A percentile compares a stretch with the other conserved stretches of the same genome.
Evolutionary conservation across 2,113 vertebrate species (phyloP).

Genomic region (Lamprologus speciosus): DNA sequence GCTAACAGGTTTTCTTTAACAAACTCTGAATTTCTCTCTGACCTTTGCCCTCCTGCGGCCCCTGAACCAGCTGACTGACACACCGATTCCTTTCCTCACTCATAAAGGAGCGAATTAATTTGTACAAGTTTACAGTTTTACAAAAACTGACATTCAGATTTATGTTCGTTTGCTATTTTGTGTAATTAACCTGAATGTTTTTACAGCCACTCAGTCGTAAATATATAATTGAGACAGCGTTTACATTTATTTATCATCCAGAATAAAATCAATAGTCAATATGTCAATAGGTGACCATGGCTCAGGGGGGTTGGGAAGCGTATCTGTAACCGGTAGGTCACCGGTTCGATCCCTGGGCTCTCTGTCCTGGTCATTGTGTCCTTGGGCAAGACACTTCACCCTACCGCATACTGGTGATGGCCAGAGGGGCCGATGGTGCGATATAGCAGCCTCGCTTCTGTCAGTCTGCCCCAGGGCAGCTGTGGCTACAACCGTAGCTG

Average conservation of each 20-base stretch:
- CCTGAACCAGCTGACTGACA: background rate
- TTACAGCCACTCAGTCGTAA: background rate
- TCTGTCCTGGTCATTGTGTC: too few species aligned
- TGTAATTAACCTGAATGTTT: background rate
- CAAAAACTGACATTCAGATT: background rate
- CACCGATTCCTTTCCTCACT: background rate
- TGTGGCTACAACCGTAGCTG: too few species aligned
- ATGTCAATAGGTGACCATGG: too few species aligned
- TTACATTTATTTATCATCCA: background rate
- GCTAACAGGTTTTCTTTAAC: fast-evolving
- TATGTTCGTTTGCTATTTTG: fast-evolving
- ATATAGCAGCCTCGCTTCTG: too few species aligned
- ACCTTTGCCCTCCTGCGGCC: background rate
- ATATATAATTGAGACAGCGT: fast-evolving
- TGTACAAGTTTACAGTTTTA: background rate
- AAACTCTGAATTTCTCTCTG: fast-evolving
- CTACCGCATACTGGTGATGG: too few species aligned
- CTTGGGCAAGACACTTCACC: too few species aligned
- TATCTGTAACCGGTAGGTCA: too few species aligned
- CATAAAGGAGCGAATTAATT: fast-evolving
- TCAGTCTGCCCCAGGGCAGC: too few species aligned
- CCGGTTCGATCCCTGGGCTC: too few species aligned
- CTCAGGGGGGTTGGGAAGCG: too few species aligned
- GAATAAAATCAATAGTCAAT: background rate
- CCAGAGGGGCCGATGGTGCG: too few species aligned